Conservation (phyloP, 2,113 vertebrate genomes). For the Neomonachus schauinslandi region DNA sequence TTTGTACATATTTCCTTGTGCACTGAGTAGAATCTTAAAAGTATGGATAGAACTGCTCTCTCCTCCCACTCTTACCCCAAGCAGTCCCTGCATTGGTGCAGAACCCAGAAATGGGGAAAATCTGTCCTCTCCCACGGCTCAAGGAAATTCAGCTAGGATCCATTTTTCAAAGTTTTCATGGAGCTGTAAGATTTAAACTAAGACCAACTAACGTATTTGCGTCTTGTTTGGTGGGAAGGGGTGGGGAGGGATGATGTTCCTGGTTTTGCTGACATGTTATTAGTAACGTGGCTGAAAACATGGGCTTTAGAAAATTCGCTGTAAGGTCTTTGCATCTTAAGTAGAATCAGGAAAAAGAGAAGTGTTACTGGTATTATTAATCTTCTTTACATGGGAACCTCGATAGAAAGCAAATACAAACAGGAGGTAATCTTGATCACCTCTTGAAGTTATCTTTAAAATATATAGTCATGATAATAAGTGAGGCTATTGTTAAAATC, state of each 20-base stretch:
- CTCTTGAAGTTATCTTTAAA: constrained; percentile 10
- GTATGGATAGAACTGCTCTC: not conserved
- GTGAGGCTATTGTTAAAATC: not conserved
- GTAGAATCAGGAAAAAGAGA: not conserved
- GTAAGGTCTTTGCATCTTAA: not conserved
- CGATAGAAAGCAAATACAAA: not conserved
- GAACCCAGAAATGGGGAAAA: not conserved
- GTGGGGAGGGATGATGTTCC: not conserved
- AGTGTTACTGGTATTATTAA: not conserved
- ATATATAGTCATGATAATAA: not conserved
- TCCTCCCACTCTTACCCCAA: too few relatives aligned
- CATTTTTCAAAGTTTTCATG: constrained; percentile 23
- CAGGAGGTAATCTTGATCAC: not conserved
- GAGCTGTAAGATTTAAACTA: not conserved
- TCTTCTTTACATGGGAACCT: not conserved
- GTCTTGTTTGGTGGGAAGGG: constrained; percentile 7
- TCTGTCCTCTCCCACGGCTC: not conserved
- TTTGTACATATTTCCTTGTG: not conserved
- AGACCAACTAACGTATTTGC: not conserved
- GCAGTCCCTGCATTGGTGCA: not conserved
- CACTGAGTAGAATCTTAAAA: not conserved
- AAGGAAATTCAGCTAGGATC: not conserved
- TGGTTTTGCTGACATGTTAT: not conserved
- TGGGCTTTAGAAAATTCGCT: not conserved
- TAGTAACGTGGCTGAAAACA: constrained; percentile 1